A percentile compares a stretch with the other conserved stretches of the same genome.
Evolutionary conservation across 2,888 invertebrate species (phyloP).

Genomic region (Salpingus planirostris): DNA sequence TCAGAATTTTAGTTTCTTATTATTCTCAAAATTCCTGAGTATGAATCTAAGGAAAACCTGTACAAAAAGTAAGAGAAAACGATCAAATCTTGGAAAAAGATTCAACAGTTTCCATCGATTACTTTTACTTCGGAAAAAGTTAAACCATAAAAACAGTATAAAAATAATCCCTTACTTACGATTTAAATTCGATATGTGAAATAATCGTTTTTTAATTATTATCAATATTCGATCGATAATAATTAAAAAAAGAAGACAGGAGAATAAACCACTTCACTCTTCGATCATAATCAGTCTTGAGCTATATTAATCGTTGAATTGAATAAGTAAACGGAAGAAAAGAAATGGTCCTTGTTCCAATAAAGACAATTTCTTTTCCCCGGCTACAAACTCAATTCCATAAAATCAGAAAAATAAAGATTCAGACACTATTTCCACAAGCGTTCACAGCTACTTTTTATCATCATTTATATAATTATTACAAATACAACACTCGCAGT

Average conservation of each 20-base stretch:
- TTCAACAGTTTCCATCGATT: neutral
- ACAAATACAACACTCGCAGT: constrained; percentile 24
- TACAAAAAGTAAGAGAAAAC: constrained; percentile 2
- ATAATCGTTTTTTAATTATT: constrained; percentile 20
- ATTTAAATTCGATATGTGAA: constrained; percentile 19
- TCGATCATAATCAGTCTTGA: constrained; percentile 39
- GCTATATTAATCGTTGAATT: too few species aligned
- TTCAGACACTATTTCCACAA: constrained; percentile 23
- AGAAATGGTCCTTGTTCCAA: too few species aligned
- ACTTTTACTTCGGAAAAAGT: neutral
- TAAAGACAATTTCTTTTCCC: too few species aligned
- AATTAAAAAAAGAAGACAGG: too few species aligned
- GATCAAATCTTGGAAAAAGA: neutral
- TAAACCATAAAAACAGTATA: constrained; percentile 8
- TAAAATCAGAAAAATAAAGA: constrained; percentile 28
- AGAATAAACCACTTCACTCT: constrained; percentile 30
- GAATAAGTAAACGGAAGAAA: too few species aligned
- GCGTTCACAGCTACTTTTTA: constrained; percentile 19
- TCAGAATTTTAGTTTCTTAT: constrained; percentile 31
- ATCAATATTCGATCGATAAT: too few species aligned
- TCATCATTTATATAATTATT: too few species aligned
- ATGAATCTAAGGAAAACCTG: constrained; percentile 16
- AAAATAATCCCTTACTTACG: constrained; percentile 15
- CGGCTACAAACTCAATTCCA: constrained; percentile 26
- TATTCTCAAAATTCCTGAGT: constrained; percentile 35